phyloP scores from a whole-genome alignment of 2,113 vertebrate species.

The Tichodroma muraria region DNA sequence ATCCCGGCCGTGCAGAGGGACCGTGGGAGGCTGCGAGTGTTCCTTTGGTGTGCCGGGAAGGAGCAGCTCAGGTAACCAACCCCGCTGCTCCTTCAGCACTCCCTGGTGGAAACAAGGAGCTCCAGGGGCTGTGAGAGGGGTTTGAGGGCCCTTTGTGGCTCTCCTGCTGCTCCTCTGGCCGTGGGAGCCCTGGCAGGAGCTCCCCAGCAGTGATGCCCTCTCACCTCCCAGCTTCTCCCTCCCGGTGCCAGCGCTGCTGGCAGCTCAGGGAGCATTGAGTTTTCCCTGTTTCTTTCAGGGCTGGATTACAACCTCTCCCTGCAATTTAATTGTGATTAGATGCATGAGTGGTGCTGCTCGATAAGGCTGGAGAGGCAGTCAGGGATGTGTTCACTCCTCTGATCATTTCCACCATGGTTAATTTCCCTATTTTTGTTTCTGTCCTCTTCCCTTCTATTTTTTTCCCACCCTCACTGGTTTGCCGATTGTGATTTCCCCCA shows the following conservation, averaged over 20 bases:
- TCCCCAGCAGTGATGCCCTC: not conserved
- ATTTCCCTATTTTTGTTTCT: not conserved
- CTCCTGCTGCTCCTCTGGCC: not conserved
- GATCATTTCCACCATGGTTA: not conserved
- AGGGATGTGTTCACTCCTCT: not conserved
- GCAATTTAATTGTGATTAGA: slow-evolving; percentile 31
- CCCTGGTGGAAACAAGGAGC: not conserved
- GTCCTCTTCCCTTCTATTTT: not conserved
- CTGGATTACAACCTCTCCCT: not conserved
- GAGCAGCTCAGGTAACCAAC: not conserved
- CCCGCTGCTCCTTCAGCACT: not conserved
- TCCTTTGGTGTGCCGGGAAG: not conserved
- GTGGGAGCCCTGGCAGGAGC: not conserved
- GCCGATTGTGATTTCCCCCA: not conserved
- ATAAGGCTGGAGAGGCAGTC: not conserved
- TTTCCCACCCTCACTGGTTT: not conserved
- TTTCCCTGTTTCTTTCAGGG: not conserved
- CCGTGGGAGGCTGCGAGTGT: not conserved
- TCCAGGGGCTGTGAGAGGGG: not conserved
- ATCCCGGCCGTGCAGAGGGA: not conserved
- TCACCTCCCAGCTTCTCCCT: not conserved
- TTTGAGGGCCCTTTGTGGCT: not conserved
- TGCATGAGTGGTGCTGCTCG: not conserved
- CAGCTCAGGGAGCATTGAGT: accelerated
- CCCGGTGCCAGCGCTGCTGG: not conserved